A percentile compares a stretch with the other conserved stretches of the same genome.
Conservation (phyloP, 2,888 invertebrate genomes). For the Archips xylosteana region DNA sequence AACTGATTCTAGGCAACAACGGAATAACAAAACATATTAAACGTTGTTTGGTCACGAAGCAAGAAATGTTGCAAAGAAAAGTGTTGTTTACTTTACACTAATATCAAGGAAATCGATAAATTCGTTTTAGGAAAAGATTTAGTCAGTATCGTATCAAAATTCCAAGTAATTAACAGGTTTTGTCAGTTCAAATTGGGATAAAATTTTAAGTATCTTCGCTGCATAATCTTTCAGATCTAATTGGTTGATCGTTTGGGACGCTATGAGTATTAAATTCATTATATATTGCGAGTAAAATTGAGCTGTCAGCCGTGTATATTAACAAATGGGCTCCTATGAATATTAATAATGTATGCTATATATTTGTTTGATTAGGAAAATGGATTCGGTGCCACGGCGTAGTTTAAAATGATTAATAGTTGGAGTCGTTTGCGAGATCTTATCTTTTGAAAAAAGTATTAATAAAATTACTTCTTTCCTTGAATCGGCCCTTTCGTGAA, state of each 20-base stretch:
- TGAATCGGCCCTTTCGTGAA: slow-evolving; percentile 27
- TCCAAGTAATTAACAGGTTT: slow-evolving; percentile 23
- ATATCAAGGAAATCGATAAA: slow-evolving; percentile 11
- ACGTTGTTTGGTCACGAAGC: slow-evolving; percentile 27
- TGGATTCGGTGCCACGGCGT: slow-evolving; percentile 53
- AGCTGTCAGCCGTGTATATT: slow-evolving; percentile 79
- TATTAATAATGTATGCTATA: slow-evolving; percentile 75
- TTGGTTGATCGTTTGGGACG: slow-evolving; percentile 56
- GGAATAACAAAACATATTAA: slow-evolving; percentile 26
- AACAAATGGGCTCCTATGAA: slow-evolving; percentile 81
- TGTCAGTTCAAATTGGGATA: slow-evolving; percentile 19
- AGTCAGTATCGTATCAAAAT: slow-evolving; percentile 13
- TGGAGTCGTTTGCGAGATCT: slow-evolving; percentile 57
- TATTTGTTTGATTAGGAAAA: slow-evolving; percentile 62
- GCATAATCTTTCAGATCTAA: slow-evolving; percentile 54
- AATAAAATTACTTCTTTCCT: slow-evolving; percentile 37
- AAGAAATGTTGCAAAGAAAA: slow-evolving; percentile 9
- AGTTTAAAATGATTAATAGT: slow-evolving; percentile 62
- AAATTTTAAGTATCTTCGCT: slow-evolving; percentile 32
- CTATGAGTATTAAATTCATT: slow-evolving; percentile 48
- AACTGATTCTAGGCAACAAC: slow-evolving; percentile 29
- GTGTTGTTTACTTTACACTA: slow-evolving; percentile 4
- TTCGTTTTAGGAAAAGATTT: slow-evolving; percentile 9
- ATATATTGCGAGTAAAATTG: slow-evolving; percentile 72
- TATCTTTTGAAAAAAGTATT: slow-evolving; percentile 53